A percentile compares a stretch with the other conserved stretches of the same genome.
Evolutionary conservation across 2,113 vertebrate species (phyloP).

Genomic region (Brachionichthys hirsutus): DNA sequence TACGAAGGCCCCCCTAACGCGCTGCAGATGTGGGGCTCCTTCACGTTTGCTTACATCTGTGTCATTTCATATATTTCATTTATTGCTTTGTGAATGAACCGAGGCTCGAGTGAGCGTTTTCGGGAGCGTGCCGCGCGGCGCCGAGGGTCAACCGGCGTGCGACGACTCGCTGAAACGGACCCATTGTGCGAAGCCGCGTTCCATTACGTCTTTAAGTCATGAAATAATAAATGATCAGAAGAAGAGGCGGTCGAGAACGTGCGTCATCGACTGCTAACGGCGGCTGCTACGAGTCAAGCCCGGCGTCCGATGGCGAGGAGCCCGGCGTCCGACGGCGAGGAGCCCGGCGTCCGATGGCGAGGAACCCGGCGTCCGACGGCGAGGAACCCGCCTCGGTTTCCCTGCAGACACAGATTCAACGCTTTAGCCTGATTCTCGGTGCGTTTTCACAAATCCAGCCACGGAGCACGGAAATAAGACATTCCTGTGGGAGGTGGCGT

Average conservation of each 20-base stretch:
- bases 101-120: background rate
- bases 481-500: slow-evolving; percentile 46
- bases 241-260: background rate
- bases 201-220: background rate
- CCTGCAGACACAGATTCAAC: slow-evolving; percentile 5
- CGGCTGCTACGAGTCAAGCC: background rate
- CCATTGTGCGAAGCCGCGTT: background rate
- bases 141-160: too few species aligned
- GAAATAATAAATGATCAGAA: slow-evolving; percentile 7
- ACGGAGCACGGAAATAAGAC: slow-evolving; percentile 26
- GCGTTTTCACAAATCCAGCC: slow-evolving; percentile 37
- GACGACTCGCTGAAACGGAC: background rate
- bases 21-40: too few species aligned
- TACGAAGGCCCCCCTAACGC: too few species aligned
- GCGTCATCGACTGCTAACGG: too few species aligned
- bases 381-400: slow-evolving; percentile 4
- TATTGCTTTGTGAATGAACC: background rate
- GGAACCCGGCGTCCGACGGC: background rate
- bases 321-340: too few species aligned
- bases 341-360: too few species aligned
- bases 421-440: slow-evolving; percentile 20
- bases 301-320: too few species aligned
- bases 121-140: background rate
- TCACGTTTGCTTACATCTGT: background rate
- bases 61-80: background rate